Base-by-base conservation (phyloP, 2,888 invertebrate species). In the Itoplectis maculator region DNA sequence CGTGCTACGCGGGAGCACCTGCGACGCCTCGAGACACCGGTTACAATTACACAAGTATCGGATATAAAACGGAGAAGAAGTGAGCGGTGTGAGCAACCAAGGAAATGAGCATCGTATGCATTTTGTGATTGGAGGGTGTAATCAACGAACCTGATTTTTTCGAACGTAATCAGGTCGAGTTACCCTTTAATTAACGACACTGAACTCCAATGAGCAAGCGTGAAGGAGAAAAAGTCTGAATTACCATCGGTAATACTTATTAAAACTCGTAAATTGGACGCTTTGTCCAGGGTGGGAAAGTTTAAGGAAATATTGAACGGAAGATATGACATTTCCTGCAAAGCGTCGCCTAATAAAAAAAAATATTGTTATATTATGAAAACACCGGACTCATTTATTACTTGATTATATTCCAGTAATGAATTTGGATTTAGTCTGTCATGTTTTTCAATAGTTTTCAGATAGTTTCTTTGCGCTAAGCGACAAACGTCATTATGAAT, bases 1-100 rank as follows among this genome's bases (percentile, higher is more conserved):
- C 68, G 72, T 74, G 63, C 59, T 51, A 72, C 79, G 42, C 59
- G 63, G 70, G 66, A 76, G 76, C 82, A 82, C 76, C 82, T 80
- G 56, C 56, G 81, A 73, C 73, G 47, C 74, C 68, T 76, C 68
- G 51, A 76, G 63, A 68, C 66, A 82, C 65, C 76, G 66, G 72
- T 68, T 76, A 75, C 66, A 79, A 82, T 75, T 75, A 79, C 70
- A 75, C 59, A 42, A 45, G 73, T 63, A 78, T 40, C 35, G 74
- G 63, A 51, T 66, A 18, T 66, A 15, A 59, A 23, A 49, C 66
- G 45, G 37, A 61, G 35, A 56, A 74, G 72, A 45, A 65, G 40
- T 45, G 68, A 56, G 37, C 74, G 61, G 56, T n/a, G 56, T 0
- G 42, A 45, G 49, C 13, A n/a, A 45, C 15, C 15, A 42, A 23